phyloP scores from a whole-genome alignment of 2,113 vertebrate genomes.

The Dasyornis broadbenti region DNA sequence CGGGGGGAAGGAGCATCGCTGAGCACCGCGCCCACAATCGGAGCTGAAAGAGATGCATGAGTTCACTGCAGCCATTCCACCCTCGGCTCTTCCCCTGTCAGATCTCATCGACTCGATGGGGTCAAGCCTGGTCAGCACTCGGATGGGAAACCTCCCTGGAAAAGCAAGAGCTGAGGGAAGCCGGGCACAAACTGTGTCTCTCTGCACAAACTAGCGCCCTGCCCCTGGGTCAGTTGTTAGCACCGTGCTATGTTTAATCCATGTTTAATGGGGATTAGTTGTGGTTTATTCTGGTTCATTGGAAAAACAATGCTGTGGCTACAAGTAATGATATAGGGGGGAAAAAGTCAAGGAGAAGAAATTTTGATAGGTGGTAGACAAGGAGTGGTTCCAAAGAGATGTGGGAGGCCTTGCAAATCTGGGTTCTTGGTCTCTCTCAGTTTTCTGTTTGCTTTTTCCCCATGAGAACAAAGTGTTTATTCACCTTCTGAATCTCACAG shows the following conservation, averaged over 20 bases:
- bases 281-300: background rate
- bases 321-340: background rate
- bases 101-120: background rate
- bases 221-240: background rate
- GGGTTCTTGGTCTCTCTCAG: background rate
- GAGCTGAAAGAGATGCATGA: background rate
- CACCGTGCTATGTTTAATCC: background rate
- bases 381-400: background rate
- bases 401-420: background rate
- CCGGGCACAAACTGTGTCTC: background rate
- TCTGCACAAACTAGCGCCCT: background rate
- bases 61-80: background rate
- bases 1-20: background rate
- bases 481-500: background rate
- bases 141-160: background rate
- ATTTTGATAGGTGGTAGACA: background rate
- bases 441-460: background rate
- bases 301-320: background rate
- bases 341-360: fast-evolving
- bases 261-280: background rate
- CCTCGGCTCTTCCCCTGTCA: background rate
- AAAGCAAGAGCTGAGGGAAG: background rate
- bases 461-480: background rate
- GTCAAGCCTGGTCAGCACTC: background rate
- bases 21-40: fast-evolving